phyloP scores from a whole-genome alignment of 1,140 invertebrate species.

The Myzus persicae region DNA sequence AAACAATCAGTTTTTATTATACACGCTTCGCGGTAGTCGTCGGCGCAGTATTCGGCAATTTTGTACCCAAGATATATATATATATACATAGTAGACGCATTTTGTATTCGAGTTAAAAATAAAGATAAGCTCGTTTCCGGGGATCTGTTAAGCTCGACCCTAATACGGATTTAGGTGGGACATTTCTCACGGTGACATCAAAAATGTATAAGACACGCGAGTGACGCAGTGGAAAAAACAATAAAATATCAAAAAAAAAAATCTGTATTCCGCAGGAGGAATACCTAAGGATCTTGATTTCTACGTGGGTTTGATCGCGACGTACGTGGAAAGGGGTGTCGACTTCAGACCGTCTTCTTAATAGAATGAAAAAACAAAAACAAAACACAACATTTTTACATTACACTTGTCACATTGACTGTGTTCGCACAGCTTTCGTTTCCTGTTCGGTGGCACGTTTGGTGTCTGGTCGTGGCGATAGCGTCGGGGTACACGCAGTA shows the following conservation, averaged over 20 bases:
- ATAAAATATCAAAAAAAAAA: background rate
- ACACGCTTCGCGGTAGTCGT: background rate
- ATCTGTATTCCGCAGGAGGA: background rate
- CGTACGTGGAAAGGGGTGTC: background rate
- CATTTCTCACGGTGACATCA: background rate
- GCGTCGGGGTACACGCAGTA: background rate
- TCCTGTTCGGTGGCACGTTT: background rate
- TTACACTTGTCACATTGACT: background rate
- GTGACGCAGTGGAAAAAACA: background rate
- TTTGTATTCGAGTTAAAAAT: conserved; percentile 10
- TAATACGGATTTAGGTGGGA: background rate
- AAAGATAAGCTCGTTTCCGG: background rate
- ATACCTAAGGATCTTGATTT: background rate
- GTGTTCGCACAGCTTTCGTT: background rate
- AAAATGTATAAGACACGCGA: background rate
- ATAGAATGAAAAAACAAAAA: background rate
- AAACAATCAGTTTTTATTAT: background rate
- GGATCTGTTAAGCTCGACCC: conserved; percentile 6
- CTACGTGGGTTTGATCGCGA: background rate
- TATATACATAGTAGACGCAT: background rate
- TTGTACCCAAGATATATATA: background rate
- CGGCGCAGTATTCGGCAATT: background rate
- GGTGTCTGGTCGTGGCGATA: background rate
- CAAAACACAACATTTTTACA: background rate
- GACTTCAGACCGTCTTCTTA: background rate